A percentile compares a stretch with the other conserved stretches of the same genome.
Conservation (phyloP, 2,888 invertebrate species). For the Gortyna flavago region DNA sequence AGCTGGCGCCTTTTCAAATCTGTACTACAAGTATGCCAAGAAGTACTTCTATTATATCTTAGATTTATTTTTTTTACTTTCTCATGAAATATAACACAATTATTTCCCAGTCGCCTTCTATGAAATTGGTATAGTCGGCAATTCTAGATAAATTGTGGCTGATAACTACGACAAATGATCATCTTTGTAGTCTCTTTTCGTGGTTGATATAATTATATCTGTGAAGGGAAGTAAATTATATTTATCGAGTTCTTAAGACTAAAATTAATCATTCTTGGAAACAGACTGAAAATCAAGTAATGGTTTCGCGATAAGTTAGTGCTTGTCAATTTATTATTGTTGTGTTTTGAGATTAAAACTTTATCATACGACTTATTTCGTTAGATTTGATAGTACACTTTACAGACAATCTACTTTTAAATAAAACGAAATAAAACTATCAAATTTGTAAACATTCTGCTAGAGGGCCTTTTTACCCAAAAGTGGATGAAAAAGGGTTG, state of each 20-base stretch:
- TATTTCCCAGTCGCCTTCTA: conserved; percentile 9
- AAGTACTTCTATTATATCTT: not conserved
- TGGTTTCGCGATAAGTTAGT: not conserved
- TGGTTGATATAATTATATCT: conserved; percentile 16
- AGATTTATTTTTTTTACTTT: not conserved
- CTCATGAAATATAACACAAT: conserved; percentile 28
- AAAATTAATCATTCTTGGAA: not conserved
- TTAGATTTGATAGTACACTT: not conserved
- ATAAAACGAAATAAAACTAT: not conserved
- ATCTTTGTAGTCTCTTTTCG: conserved; percentile 22
- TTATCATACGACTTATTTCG: not conserved
- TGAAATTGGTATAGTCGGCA: conserved; percentile 26
- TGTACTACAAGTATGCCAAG: not conserved
- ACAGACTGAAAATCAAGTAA: not conserved
- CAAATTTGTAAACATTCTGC: not conserved
- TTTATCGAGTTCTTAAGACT: conserved; percentile 9
- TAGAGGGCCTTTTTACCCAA: not conserved
- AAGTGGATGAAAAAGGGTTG: not conserved
- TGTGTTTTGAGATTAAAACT: not conserved
- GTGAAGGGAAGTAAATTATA: not conserved
- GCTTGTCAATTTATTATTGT: not conserved
- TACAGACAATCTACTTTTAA: not conserved
- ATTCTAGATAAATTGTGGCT: conserved; percentile 34
- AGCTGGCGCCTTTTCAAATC: not conserved
- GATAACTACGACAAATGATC: conserved; percentile 27